Evolutionary conservation across 2,113 vertebrate genomes (phyloP).

Genomic region (Rhinolophus ferrumequinum): DNA sequence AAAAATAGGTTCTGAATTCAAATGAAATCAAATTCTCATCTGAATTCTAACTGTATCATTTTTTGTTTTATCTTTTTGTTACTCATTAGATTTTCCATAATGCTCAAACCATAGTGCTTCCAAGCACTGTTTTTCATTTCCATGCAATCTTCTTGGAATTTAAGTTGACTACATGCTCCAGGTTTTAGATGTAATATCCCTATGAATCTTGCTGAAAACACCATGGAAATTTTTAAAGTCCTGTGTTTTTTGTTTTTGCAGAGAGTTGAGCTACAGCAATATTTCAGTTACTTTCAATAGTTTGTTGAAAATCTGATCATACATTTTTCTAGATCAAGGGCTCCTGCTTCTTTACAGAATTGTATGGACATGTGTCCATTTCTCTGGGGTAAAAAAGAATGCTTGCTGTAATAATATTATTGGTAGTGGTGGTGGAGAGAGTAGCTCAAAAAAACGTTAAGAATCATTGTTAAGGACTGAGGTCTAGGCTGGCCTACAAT

Average conservation of each 20-base stretch:
- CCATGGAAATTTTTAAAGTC: not conserved
- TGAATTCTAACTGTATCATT: not conserved
- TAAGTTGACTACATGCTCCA: not conserved
- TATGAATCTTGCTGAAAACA: slow-evolving; percentile 9
- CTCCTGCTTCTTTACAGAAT: not conserved
- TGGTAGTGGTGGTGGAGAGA: not conserved
- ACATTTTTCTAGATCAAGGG: not conserved
- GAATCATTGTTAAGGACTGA: not conserved
- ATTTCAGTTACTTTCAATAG: not conserved
- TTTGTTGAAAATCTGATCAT: not conserved
- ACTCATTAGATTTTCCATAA: not conserved
- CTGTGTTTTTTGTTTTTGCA: not conserved
- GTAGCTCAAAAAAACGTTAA: not conserved
- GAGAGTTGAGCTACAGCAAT: not conserved
- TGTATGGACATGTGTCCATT: not conserved
- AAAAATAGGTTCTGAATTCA: not conserved
- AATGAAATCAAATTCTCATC: not conserved
- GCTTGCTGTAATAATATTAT: not conserved
- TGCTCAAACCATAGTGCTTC: not conserved
- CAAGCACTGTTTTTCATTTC: slow-evolving; percentile 6
- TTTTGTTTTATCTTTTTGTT: not conserved
- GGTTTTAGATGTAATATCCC: not conserved
- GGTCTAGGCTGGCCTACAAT: not conserved
- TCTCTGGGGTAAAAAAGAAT: not conserved
- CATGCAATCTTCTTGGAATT: not conserved